Evolutionary conservation across 2,888 invertebrate genomes (phyloP).

Genomic region (Bombylius discolor): DNA sequence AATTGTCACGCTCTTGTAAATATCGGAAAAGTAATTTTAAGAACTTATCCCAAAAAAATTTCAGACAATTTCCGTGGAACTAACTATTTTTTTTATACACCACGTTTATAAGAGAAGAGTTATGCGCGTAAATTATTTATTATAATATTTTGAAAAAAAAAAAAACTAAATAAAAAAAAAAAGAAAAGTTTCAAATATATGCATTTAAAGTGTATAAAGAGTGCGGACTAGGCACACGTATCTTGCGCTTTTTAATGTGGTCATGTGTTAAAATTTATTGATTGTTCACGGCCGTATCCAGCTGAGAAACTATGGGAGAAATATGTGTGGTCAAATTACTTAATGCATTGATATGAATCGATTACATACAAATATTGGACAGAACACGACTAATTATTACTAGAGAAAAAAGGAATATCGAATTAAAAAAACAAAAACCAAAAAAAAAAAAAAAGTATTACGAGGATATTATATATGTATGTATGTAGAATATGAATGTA

Average conservation of each 20-base stretch:
- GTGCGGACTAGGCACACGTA: conserved; percentile 7
- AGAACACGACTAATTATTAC: conserved; percentile 17
- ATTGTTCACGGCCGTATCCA: conserved; percentile 32
- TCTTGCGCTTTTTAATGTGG: conserved; percentile 17
- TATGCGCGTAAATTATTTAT: conserved; percentile 11
- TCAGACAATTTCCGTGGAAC: no score
- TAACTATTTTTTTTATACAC: no score
- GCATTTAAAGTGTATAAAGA: background rate
- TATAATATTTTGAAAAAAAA: background rate
- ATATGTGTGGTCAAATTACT: conserved; percentile 33
- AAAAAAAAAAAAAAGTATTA: background rate
- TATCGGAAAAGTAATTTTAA: no score
- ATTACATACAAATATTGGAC: conserved; percentile 10
- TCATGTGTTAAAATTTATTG: conserved; percentile 39
- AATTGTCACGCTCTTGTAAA: no score
- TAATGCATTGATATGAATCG: conserved; percentile 7
- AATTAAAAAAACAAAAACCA: no score
- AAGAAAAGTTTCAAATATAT: no score
- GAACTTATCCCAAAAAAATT: no score
- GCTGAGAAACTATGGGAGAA: conserved; percentile 34
- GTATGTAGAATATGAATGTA: no score
- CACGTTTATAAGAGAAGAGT: background rate
- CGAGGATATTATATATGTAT: background rate
- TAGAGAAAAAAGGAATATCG: no score
- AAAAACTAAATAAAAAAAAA: background rate